These are phyloP conservation scores for Hydriomena furcata DNA, from an alignment of 2,888 invertebrate species.

Conservation along the genomic window DNA sequence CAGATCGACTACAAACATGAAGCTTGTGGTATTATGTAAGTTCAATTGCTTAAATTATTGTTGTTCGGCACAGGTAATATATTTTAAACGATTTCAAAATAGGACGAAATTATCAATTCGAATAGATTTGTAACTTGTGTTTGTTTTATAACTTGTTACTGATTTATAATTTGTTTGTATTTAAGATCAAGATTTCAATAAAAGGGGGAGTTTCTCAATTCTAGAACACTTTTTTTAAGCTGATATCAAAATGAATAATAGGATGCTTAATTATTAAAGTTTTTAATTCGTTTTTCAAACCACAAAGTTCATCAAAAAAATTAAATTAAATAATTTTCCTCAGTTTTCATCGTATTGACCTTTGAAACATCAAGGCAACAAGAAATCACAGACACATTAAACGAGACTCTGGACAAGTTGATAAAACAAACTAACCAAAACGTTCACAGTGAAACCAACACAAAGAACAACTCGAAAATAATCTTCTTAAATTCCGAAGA, in stretches of 20 bases:
- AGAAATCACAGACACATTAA: conserved; percentile 22
- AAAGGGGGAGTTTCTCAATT: too few species aligned
- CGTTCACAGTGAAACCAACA: not conserved
- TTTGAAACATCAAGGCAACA: conserved; percentile 24
- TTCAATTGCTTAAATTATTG: conserved; percentile 10
- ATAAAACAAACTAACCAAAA: conserved; percentile 21
- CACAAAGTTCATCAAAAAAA: too few species aligned
- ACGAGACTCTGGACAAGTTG: conserved; percentile 25
- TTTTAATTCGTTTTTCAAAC: too few species aligned
- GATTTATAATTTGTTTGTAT: too few species aligned
- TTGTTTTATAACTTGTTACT: too few species aligned
- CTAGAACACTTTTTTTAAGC: too few species aligned
- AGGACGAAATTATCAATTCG: too few species aligned
- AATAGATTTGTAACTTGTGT: too few species aligned
- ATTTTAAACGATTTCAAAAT: too few species aligned
- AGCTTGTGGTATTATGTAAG: conserved; percentile 46
- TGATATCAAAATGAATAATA: too few species aligned
- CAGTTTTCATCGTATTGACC: conserved; percentile 18
- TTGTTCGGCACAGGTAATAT: too few species aligned
- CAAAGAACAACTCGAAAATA: conserved; percentile 25
- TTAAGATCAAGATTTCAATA: too few species aligned
- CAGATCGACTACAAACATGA: conserved; percentile 46
- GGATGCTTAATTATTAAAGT: not conserved
- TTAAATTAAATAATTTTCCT: not conserved
- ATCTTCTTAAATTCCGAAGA: conserved; percentile 7